Conservation (phyloP, 2,113 vertebrate genomes). For the Pantherophis guttatus region DNA sequence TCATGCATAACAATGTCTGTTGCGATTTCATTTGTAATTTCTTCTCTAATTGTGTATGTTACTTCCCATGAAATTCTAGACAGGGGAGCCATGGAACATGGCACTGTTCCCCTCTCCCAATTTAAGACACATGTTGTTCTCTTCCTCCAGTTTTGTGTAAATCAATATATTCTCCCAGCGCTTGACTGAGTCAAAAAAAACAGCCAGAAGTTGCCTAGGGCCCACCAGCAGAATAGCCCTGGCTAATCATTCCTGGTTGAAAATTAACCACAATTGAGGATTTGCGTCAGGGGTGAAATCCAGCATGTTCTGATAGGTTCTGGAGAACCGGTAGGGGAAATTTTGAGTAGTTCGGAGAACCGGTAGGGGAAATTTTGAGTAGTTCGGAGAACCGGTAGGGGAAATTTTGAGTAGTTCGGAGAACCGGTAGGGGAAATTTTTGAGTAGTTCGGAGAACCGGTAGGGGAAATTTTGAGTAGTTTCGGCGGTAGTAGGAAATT, state of each 20-base stretch:
- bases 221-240: slow-evolving; percentile 26
- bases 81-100: not conserved
- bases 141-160: slow-evolving; percentile 26
- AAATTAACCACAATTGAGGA: not conserved
- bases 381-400: too few relatives aligned
- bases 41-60: slow-evolving; percentile 40
- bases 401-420: too few relatives aligned
- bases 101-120: not conserved
- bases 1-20: slow-evolving; percentile 15
- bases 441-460: too few relatives aligned
- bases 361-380: too few relatives aligned
- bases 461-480: too few relatives aligned
- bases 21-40: slow-evolving; percentile 36
- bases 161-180: not conserved
- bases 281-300: too few relatives aligned
- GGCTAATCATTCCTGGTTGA: not conserved
- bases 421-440: too few relatives aligned
- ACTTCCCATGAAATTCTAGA: slow-evolving; percentile 37
- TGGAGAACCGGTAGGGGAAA: too few relatives aligned
- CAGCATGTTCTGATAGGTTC: too few relatives aligned
- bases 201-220: not conserved
- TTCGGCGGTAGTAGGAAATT: too few relatives aligned
- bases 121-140: slow-evolving; percentile 35
- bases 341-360: too few relatives aligned
- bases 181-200: not conserved